Base-by-base conservation (phyloP, 1,140 invertebrate genomes). In the Bombus superbus region DNA sequence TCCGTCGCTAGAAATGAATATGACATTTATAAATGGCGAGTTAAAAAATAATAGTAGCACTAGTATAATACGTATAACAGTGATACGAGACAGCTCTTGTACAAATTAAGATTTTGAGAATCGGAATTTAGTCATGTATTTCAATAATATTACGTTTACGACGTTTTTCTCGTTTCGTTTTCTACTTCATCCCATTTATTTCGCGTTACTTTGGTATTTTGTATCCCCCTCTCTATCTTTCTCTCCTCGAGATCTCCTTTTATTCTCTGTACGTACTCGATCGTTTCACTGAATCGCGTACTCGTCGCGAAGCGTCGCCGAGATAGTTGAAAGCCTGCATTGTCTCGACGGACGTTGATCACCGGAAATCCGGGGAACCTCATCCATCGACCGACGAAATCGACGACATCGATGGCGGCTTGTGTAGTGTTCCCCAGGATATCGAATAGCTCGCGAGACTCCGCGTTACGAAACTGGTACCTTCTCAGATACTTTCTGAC, bases 321-420 rank as follows among this genome's bases (percentile, higher is more conserved):
- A 0, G 95, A 96, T 0, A 98, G 94, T 8, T 94, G 95, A 72
- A 96, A 96, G 2, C 92, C 94, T 59, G 94, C 94, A 13, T 59
- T 57, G 13, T 71, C 66, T 32, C 92, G 92, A 6, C 86, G 95
- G 5, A 98, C 96, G 1, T 94, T 96, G 1, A 99, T 93, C 0
- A 98, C 95, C 0, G 98, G 98, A 91, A 97, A 98, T n/a, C 98
- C 98, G 97, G 98, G 98, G 95, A 98, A 98, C 64, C 96, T 95
- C 0, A 97, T 98, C 98, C 98, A 99, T 0, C 98, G 98, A 89
- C 98, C 96, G 97, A 99, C 98, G 68, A 99, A 97, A 47, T 96
- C 93, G 2, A 80, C 53, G 15, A 91, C 44, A 53, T 91, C 57
- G 59, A 91, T 68, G 10, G 47, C 18, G n/a, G 28, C 10, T 0